Evolutionary conservation across 92 coral and sea anemone genomes (phyloP).

Genomic region (Bergia sp.): DNA sequence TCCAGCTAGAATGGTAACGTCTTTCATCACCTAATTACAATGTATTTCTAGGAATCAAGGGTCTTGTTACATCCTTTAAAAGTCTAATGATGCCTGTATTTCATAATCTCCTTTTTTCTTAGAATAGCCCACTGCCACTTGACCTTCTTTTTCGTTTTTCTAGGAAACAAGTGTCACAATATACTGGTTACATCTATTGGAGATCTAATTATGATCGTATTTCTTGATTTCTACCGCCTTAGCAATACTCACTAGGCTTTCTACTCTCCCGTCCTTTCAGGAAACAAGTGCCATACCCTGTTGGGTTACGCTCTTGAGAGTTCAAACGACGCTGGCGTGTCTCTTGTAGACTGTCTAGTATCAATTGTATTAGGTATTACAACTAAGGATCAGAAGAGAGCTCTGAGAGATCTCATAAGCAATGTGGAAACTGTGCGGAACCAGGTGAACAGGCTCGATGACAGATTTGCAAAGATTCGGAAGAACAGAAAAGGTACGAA

Average conservation of each 20-base stretch:
- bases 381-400: conserved; percentile 63
- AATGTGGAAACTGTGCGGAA: conserved; percentile 44
- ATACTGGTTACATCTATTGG: too few species aligned
- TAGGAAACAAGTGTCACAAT: too few species aligned
- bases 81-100: too few species aligned
- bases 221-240: background rate
- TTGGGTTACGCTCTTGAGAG: conserved; percentile 82
- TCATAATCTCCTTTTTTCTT: too few species aligned
- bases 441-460: conserved; percentile 30
- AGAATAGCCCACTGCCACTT: too few species aligned
- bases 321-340: conserved; percentile 58
- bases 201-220: background rate
- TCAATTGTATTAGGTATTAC: conserved; percentile 81
- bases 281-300: conserved; percentile 46
- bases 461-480: conserved; percentile 27
- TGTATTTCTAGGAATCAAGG: too few species aligned
- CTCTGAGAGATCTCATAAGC: conserved; percentile 58
- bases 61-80: too few species aligned
- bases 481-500: conserved; percentile 30
- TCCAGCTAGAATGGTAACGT: too few species aligned
- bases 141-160: too few species aligned
- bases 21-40: too few species aligned
- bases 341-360: conserved; percentile 73
- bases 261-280: background rate
- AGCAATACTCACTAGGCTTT: background rate